Evolutionary conservation across 2,113 vertebrate genomes (phyloP), one percentile per base, ranked within the genome.

Genomic region (Halichoerus grypus): DNA sequence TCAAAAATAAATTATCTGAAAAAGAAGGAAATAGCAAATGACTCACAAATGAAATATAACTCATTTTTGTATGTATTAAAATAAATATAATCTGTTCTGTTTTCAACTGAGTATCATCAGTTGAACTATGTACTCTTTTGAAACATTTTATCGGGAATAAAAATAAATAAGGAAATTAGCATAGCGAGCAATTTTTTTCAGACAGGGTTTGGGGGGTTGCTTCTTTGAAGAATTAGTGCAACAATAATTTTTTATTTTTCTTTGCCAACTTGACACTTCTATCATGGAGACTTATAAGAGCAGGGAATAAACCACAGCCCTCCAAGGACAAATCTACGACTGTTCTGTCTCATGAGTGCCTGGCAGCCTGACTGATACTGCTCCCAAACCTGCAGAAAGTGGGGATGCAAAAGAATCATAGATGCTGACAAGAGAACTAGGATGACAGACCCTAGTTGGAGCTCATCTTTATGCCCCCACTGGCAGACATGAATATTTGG

Each of bases 81-180:
- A 80, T 88, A 67, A 74, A 88, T 91, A 53, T 51, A 86, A 97
- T 81, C 69, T 77, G 21, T 95, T 79, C 36, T 89, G 19, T 69
- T 96, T 97, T 96, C 88, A 96, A 90, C 81, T 81, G 59, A 67
- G 33, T n/a, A 79, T 69, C 74, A 91, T 83, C 42, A 22, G 28
- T 91, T 94, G 95, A 97, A 87, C 74, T 74, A 42, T 65, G 22
- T 36, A 49, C 24, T 49, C n/a, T 63, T 91, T 91, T 76, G 59
- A 84, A 84, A 28, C 9, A 18, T 88, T 90, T 94, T 93, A 69
- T 91, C 26, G 33, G 26, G 81, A 80, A 94, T 80, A 94, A 92
- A 91, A 83, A 97, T 96, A 94, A 94, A 90, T 86, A 39, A 72
- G 19, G 18, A 79, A 95, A 39, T 42, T 91, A 92, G 12, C 28